Base-by-base conservation (phyloP, 2,113 vertebrate species). In the Sminthopsis crassicaudata region DNA sequence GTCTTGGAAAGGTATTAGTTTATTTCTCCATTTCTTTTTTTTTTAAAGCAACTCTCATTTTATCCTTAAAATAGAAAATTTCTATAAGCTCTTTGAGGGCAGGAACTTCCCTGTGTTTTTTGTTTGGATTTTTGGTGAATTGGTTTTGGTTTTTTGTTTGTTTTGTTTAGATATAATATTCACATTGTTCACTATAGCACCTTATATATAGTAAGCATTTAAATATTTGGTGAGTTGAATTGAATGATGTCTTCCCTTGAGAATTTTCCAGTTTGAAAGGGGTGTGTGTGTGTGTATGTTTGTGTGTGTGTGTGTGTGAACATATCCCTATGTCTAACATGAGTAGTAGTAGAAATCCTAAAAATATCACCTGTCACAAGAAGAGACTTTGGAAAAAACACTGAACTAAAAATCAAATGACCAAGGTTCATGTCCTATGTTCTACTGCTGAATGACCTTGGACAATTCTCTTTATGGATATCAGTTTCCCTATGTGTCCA, bases 1-100 rank as follows among this genome's bases (percentile, higher is more conserved):
- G 53, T 93, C 46, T 91, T 54, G 22, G 92, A 90, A 92, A 96
- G 76, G 46, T 90, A 60, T 57, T 94, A 91, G 5, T 0, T 89
- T 93, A 25, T 57, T 91, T 93, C 46, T 48, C 4, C 4, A 94
- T 67, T 67, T 67, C 30, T 36, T 30, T 12, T 36, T 14, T 67
- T 67, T 67, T 11, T 14, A 57, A 54, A 57, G 27, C 27, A 36
- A 10, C 8, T 25, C 94, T 3, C 0, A 24, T 91, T 93, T 42
- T 91, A 52, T 53, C 67, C 22, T 94, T 55, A 19, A 2, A 27
- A 92, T 48, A 60, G 1, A 46, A 6, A 36, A 67, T 67, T 36
- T 67, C 60, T 67, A 67, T 67, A 67, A 67, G 30, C 14, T 67
- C 12, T 3, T 14, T 67, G 12, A 67, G 60, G 30, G 30, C 60